phyloP scores from a whole-genome alignment of 2,797 vertebrate genomes.

The Chelonia mydas region DNA sequence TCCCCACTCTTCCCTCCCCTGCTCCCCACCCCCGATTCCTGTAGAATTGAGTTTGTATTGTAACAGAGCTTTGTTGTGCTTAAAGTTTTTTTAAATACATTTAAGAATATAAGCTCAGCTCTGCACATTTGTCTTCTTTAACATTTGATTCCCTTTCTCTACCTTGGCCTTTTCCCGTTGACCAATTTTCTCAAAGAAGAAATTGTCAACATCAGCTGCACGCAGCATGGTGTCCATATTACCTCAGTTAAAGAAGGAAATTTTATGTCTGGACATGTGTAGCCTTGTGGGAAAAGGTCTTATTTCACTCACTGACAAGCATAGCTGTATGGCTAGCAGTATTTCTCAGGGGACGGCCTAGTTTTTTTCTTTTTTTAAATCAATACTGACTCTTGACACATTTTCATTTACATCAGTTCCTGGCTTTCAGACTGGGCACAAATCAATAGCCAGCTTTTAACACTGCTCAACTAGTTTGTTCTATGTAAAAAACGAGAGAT shows the following conservation, averaged over 20 bases:
- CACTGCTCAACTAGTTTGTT: conserved; percentile 79
- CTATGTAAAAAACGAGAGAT: conserved; percentile 76
- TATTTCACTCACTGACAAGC: conserved; percentile 78
- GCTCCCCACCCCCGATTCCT: neutral
- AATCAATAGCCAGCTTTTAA: conserved; percentile 88
- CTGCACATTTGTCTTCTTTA: conserved; percentile 24
- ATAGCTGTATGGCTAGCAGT: conserved; percentile 74
- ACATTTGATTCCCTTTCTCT: conserved; percentile 31
- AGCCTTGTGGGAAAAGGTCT: conserved; percentile 78
- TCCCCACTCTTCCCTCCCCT: neutral
- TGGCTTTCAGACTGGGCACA: conserved; percentile 81
- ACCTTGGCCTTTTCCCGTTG: conserved; percentile 19
- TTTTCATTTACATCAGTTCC: conserved; percentile 87
- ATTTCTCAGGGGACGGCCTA: conserved; percentile 80
- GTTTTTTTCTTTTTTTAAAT: conserved; percentile 66
- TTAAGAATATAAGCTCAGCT: conserved; percentile 32
- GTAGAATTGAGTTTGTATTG: neutral
- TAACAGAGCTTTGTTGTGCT: neutral
- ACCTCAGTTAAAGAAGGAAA: conserved; percentile 69
- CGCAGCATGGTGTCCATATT: conserved; percentile 59
- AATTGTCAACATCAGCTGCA: conserved; percentile 39
- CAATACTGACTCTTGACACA: conserved; percentile 87
- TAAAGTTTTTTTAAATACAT: neutral
- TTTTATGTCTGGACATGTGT: conserved; percentile 79
- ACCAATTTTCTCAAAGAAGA: conserved; percentile 44